These are phyloP conservation scores for Semnornis frantzii DNA, from an alignment of 2,113 vertebrate genomes.

Conservation along the genomic window DNA sequence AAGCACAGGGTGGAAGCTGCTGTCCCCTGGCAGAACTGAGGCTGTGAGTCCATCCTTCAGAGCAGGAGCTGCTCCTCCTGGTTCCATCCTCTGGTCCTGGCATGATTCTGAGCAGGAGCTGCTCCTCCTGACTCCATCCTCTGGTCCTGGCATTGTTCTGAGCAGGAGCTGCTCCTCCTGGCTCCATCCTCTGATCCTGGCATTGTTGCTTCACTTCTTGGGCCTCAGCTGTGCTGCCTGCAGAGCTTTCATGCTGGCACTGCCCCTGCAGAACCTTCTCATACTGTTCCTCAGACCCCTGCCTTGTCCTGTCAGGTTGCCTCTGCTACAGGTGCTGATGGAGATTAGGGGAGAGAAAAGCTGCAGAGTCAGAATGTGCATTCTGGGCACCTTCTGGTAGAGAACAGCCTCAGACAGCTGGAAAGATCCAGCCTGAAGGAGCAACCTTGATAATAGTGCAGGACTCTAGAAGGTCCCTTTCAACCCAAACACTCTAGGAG, in stretches of 20 bases:
- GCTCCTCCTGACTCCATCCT: not conserved
- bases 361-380: not conserved
- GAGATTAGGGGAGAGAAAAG: not conserved
- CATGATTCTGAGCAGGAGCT: not conserved
- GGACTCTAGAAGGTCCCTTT: not conserved
- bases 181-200: not conserved
- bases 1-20: not conserved
- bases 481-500: too few species aligned
- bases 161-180: not conserved
- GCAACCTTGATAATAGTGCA: not conserved
- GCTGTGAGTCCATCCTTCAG: not conserved
- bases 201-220: not conserved
- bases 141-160: not conserved
- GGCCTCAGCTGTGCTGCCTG: not conserved
- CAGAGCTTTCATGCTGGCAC: not conserved
- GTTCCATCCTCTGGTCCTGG: not conserved
- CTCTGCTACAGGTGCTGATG: not conserved
- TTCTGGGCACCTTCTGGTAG: not conserved
- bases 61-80: not conserved
- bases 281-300: not conserved
- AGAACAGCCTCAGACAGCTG: not conserved
- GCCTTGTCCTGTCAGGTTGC: conserved; percentile 16
- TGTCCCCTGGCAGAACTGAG: not conserved
- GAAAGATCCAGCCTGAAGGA: not conserved
- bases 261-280: conserved; percentile 1